Evolutionary conservation across 2,113 vertebrate species (phyloP).

Genomic region (Helogale parvula): DNA sequence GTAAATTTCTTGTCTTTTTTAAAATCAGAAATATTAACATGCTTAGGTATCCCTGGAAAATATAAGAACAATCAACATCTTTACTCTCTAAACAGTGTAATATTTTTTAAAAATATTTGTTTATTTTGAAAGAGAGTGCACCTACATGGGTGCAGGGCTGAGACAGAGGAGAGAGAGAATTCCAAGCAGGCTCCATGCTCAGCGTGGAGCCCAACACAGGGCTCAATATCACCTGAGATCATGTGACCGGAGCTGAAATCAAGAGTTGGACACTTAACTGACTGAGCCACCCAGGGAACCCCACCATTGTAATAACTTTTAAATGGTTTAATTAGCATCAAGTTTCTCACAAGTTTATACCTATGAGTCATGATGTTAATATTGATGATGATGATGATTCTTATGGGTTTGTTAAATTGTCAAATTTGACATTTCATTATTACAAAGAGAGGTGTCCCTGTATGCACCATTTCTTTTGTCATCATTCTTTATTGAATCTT

Average conservation of each 20-base stretch:
- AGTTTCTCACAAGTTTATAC: not conserved
- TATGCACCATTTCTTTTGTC: not conserved
- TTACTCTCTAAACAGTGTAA: not conserved
- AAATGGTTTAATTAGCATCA: not conserved
- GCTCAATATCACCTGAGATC: too few species aligned
- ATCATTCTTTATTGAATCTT: not conserved
- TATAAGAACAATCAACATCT: not conserved
- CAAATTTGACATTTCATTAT: not conserved
- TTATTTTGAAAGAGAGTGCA: too few species aligned
- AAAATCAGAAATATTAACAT: not conserved
- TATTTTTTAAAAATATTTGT: not conserved
- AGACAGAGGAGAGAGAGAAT: too few species aligned
- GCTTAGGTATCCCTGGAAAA: not conserved
- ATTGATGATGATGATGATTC: not conserved
- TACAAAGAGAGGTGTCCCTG: not conserved
- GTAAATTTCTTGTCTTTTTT: not conserved
- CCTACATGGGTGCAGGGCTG: too few species aligned
- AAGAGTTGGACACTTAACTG: too few species aligned
- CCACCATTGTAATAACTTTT: not conserved
- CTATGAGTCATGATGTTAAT: not conserved
- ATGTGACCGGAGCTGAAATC: too few species aligned
- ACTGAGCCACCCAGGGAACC: too few species aligned
- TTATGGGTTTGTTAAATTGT: not conserved
- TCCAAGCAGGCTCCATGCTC: too few species aligned
- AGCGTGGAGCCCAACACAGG: too few species aligned